These are phyloP conservation scores for Cancer borealis DNA, from an alignment of 2,888 invertebrate species.

Conservation along the genomic window DNA sequence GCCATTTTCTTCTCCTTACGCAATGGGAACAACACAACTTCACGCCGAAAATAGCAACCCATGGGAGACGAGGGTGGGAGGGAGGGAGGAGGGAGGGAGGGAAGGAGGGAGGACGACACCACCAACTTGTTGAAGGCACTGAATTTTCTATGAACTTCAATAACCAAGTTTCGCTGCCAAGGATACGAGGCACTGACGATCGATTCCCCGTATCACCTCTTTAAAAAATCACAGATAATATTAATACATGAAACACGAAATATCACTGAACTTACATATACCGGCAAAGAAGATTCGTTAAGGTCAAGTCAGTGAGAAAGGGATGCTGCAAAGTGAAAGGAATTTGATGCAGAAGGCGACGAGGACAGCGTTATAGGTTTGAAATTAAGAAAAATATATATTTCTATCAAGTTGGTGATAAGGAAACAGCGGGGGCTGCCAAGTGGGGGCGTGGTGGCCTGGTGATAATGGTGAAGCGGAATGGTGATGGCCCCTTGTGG, in stretches of 20 bases:
- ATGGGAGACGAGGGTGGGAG: not conserved
- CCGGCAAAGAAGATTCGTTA: not conserved
- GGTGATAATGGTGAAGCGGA: not conserved
- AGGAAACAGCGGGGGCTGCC: not conserved
- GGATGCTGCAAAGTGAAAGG: not conserved
- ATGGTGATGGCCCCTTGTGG: not conserved
- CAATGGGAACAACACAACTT: not conserved
- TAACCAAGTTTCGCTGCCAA: not conserved
- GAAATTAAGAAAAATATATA: not conserved
- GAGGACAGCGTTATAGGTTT: not conserved
- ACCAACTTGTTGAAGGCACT: not conserved
- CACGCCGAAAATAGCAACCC: not conserved
- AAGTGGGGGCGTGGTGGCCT: not conserved
- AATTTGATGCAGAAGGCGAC: not conserved
- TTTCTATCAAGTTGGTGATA: not conserved
- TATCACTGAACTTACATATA: not conserved
- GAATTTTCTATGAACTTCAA: not conserved
- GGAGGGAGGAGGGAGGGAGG: not conserved
- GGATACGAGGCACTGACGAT: not conserved
- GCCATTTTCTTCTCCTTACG: not conserved
- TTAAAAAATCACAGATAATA: not conserved
- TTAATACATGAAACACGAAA: not conserved
- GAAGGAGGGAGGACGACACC: not conserved
- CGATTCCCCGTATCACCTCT: not conserved
- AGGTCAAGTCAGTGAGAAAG: not conserved